Evolutionary conservation across 2,113 vertebrate genomes (phyloP).

Genomic region (Madoqua kirkii): DNA sequence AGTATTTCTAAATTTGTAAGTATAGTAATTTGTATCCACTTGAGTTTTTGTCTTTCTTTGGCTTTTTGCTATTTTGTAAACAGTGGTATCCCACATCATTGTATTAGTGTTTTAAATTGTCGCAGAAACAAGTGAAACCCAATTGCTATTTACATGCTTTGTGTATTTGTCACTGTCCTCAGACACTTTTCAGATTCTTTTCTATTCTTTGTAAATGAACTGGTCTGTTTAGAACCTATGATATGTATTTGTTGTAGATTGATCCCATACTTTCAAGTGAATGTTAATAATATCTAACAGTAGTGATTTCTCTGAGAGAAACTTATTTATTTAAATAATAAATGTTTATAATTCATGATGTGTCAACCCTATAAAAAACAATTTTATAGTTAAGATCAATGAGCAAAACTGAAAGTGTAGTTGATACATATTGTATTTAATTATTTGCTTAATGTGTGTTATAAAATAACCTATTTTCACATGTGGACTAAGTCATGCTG

Average conservation of each 20-base stretch:
- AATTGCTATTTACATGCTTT: background rate
- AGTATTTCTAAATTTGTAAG: background rate
- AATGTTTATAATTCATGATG: slow-evolving; percentile 24
- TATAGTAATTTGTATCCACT: background rate
- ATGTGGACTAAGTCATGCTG: slow-evolving; percentile 55
- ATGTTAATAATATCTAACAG: slow-evolving; percentile 14
- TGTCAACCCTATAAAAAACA: background rate
- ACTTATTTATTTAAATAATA: slow-evolving; percentile 8
- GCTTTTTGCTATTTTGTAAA: slow-evolving; percentile 29
- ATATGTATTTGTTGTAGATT: background rate
- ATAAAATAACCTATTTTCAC: slow-evolving; percentile 28
- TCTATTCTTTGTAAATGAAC: background rate
- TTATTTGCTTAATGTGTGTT: slow-evolving; percentile 13
- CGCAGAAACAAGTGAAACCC: background rate
- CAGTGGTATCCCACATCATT: background rate
- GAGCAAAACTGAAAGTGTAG: slow-evolving; percentile 2
- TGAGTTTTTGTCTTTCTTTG: background rate
- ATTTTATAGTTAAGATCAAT: slow-evolving; percentile 29
- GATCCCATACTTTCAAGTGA: background rate
- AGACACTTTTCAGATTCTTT: background rate
- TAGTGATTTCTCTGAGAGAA: background rate
- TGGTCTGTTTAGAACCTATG: background rate
- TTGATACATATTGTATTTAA: slow-evolving; percentile 43
- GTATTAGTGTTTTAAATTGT: slow-evolving; percentile 11
- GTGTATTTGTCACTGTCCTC: background rate